These are phyloP conservation scores for Orchestes rusci DNA, from an alignment of 2,888 invertebrate genomes.

Conservation along the genomic window DNA sequence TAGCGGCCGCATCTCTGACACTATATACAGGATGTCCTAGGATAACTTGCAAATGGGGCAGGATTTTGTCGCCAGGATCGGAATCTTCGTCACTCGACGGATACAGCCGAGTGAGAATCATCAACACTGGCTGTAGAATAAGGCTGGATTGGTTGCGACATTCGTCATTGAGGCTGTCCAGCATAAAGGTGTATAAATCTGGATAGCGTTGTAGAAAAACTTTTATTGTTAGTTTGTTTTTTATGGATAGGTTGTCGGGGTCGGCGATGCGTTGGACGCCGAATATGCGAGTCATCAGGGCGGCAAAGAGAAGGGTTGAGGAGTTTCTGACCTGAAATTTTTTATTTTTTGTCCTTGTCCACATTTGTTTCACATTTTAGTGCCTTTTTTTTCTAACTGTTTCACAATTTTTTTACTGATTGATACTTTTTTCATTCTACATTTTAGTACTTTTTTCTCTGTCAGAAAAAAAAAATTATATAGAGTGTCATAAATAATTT, in stretches of 20 bases:
- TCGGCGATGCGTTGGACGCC: conserved; percentile 66
- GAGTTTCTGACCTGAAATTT: conserved; percentile 70
- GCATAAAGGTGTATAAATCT: conserved; percentile 52
- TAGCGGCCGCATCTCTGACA: conserved; percentile 66
- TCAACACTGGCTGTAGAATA: conserved; percentile 66
- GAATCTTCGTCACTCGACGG: conserved; percentile 68
- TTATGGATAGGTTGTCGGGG: conserved; percentile 50
- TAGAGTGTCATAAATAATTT: too few species aligned
- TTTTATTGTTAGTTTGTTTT: conserved; percentile 66
- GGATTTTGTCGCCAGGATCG: too few species aligned
- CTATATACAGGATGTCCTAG: conserved; percentile 58
- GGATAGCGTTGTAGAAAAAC: conserved; percentile 73
- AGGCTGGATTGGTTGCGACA: conserved; percentile 47
- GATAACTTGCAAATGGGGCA: conserved; percentile 58
- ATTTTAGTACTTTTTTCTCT: too few species aligned
- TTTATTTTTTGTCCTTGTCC: too few species aligned
- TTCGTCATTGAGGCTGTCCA: conserved; percentile 36
- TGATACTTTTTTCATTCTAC: too few species aligned
- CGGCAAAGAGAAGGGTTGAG: conserved; percentile 74
- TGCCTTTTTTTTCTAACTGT: too few species aligned
- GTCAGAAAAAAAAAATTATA: too few species aligned
- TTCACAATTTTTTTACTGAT: too few species aligned
- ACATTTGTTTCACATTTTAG: too few species aligned
- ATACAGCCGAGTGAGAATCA: conserved; percentile 71
- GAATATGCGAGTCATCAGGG: conserved; percentile 78